A percentile compares a stretch with the other conserved stretches of the same genome.
phyloP scores from a whole-genome alignment of 2,113 vertebrate genomes.

The Lepus americanus region DNA sequence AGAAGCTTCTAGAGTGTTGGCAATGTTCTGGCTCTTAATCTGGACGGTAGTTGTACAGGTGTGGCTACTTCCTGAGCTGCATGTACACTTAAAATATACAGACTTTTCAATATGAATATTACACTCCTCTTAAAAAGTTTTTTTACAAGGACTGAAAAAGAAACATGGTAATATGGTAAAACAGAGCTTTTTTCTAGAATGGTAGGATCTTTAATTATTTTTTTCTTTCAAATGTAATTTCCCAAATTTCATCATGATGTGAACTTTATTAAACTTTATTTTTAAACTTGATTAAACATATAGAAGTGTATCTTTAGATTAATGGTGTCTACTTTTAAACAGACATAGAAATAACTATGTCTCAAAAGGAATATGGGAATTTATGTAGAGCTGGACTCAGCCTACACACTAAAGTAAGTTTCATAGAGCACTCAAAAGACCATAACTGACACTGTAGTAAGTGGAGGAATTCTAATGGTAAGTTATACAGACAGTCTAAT shows the following conservation, averaged over 20 bases:
- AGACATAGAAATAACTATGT: constrained; percentile 30
- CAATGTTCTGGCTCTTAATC: background rate
- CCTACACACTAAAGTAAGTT: constrained; percentile 22
- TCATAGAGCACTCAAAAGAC: background rate
- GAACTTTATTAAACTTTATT: background rate
- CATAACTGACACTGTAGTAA: background rate
- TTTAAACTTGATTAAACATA: constrained; percentile 36
- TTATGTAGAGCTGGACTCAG: background rate
- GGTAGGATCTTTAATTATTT: background rate
- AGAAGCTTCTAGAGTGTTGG: background rate
- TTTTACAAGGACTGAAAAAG: background rate
- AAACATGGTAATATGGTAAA: background rate
- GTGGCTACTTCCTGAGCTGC: background rate
- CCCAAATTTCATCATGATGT: constrained; percentile 48
- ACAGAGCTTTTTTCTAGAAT: background rate
- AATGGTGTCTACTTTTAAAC: constrained; percentile 32
- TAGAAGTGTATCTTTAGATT: background rate
- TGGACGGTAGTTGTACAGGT: background rate
- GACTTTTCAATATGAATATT: background rate
- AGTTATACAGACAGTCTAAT: constrained; percentile 48
- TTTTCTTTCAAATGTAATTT: constrained; percentile 53
- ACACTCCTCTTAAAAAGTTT: constrained; percentile 44
- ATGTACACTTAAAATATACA: background rate
- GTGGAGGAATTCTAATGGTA: constrained; percentile 40
- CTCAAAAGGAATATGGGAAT: background rate